A percentile compares a stretch with the other conserved stretches of the same genome.
Conservation (phyloP, 2,888 invertebrate species). For the Venusia cambrica region DNA sequence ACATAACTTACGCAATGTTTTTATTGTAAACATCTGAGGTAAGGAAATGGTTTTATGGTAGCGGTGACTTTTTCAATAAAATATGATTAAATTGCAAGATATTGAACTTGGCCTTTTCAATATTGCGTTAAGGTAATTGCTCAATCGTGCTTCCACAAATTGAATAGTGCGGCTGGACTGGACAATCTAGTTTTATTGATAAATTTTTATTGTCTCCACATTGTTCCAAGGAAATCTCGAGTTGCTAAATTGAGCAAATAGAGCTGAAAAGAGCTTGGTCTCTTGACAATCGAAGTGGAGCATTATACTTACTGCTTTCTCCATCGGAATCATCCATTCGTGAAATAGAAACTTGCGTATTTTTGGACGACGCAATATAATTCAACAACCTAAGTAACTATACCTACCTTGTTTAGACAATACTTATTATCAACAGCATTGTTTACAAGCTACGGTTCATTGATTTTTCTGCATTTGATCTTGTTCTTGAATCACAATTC, state of each 20-base stretch:
- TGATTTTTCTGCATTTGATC: no score
- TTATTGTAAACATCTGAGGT: no score
- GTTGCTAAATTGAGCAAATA: conserved; percentile 29
- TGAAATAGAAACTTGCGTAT: conserved; percentile 58
- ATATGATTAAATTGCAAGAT: conserved; percentile 3
- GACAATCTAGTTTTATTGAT: conserved; percentile 18
- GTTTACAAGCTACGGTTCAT: no score
- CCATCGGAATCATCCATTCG: conserved; percentile 58
- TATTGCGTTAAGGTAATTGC: conserved; percentile 19
- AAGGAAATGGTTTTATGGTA: no score
- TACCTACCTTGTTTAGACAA: no score
- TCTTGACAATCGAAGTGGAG: conserved; percentile 27
- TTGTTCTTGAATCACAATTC: no score
- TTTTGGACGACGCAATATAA: conserved; percentile 17
- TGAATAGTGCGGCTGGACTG: conserved; percentile 8
- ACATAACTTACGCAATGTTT: no score
- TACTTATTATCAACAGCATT: no score
- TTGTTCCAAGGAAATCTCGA: conserved; percentile 12
- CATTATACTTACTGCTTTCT: conserved; percentile 50
- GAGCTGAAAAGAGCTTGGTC: conserved; percentile 33
- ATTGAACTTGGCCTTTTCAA: conserved; percentile 29
- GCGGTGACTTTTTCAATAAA: no score
- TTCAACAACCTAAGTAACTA: no score
- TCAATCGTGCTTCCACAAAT: conserved; percentile 21
- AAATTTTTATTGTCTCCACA: conserved; percentile 17